phyloP scores from a whole-genome alignment of 2,888 invertebrate species.

The Chorisops tibialis region DNA sequence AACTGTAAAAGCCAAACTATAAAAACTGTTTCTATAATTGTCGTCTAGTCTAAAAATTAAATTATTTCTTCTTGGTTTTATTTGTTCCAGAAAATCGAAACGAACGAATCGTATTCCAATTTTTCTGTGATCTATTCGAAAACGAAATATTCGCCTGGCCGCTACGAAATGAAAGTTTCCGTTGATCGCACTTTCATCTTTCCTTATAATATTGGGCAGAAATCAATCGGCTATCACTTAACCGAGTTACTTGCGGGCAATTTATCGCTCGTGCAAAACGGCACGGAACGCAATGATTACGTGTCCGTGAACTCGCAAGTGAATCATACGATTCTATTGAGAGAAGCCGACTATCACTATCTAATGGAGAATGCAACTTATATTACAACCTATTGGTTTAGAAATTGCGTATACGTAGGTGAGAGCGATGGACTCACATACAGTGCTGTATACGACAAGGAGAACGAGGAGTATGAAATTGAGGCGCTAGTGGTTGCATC shows the following conservation, averaged over 20 bases:
- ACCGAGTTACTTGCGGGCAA: slow-evolving; percentile 67
- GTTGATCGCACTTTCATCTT: neutral
- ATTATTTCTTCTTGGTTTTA: too few relatives aligned
- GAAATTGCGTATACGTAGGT: slow-evolving; percentile 70
- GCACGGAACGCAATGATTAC: slow-evolving; percentile 58
- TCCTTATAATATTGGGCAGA: slow-evolving; percentile 44
- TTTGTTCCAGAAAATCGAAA: slow-evolving; percentile 46
- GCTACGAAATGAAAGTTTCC: slow-evolving; percentile 58
- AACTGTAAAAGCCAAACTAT: too few relatives aligned
- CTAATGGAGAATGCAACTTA: slow-evolving; percentile 56
- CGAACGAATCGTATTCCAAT: slow-evolving; percentile 55
- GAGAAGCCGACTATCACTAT: slow-evolving; percentile 60
- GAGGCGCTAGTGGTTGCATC: slow-evolving; percentile 71
- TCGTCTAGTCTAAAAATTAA: too few relatives aligned
- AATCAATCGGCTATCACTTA: slow-evolving; percentile 50
- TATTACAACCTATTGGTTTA: slow-evolving; percentile 72
- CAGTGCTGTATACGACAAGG: slow-evolving; percentile 61
- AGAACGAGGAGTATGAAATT: slow-evolving; percentile 60
- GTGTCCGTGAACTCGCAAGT: slow-evolving; percentile 63
- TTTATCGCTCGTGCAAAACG: slow-evolving; percentile 62
- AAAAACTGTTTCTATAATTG: too few relatives aligned
- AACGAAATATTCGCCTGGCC: slow-evolving; percentile 56
- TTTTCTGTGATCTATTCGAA: slow-evolving; percentile 63
- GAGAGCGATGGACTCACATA: slow-evolving; percentile 61
- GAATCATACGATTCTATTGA: slow-evolving; percentile 58